Evolutionary conservation across 2,113 vertebrate species (phyloP).

Genomic region (Parus major): DNA sequence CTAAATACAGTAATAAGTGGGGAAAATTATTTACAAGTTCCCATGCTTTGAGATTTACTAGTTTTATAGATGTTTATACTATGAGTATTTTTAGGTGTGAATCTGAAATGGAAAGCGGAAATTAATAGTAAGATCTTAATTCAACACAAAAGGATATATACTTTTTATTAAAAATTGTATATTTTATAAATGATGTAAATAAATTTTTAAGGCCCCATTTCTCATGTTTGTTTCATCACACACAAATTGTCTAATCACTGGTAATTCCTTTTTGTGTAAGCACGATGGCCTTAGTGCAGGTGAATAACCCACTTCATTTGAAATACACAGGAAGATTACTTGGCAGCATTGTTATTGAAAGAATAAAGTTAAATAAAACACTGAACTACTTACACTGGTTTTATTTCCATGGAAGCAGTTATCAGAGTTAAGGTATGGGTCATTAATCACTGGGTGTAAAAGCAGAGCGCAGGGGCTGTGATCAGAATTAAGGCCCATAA

Average conservation of each 20-base stretch:
- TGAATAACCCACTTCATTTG: neutral
- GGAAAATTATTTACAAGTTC: neutral
- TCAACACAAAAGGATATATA: neutral
- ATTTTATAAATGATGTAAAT: conserved; percentile 65
- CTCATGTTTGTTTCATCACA: neutral
- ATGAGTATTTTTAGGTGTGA: conserved; percentile 46
- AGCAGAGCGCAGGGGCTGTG: neutral
- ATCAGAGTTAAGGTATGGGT: neutral
- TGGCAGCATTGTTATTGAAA: neutral
- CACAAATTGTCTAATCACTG: conserved; percentile 11
- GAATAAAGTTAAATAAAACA: conserved; percentile 55
- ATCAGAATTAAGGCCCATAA: neutral
- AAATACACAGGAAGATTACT: conserved; percentile 1
- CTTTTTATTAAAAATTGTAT: conserved; percentile 28
- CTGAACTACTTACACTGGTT: conserved; percentile 4
- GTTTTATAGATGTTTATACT: conserved; percentile 69
- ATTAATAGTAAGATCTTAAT: conserved; percentile 6
- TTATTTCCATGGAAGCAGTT: conserved; percentile 34
- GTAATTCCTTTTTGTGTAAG: conserved; percentile 35
- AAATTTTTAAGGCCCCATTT: conserved; percentile 41
- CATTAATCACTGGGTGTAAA: neutral
- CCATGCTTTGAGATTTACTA: conserved; percentile 31
- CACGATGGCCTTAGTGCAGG: neutral
- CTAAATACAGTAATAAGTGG: neutral
- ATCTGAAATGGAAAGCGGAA: conserved; percentile 24